These are phyloP conservation scores for Anabas testudineus DNA, from an alignment of 2,797 vertebrate species.

Conservation along the genomic window DNA sequence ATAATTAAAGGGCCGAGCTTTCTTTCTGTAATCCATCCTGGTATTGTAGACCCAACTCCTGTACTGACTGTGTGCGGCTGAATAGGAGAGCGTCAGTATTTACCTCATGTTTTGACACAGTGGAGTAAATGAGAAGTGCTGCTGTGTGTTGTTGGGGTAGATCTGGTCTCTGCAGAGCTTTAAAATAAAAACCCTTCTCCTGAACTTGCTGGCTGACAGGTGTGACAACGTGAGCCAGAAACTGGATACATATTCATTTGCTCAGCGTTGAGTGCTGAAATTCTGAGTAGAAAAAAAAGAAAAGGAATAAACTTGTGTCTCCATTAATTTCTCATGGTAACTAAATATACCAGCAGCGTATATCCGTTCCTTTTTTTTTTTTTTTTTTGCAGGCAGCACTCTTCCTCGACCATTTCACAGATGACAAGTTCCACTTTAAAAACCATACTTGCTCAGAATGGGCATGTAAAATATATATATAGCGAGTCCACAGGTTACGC, in stretches of 20 bases:
- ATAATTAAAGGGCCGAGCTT: too few relatives aligned
- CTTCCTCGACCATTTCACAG: constrained; percentile 58
- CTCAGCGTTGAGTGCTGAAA: constrained; percentile 26
- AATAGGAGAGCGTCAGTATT: constrained; percentile 1
- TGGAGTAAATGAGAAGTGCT: constrained; percentile 6
- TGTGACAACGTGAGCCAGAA: constrained; percentile 22
- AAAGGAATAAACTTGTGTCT: constrained; percentile 10
- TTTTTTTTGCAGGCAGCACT: constrained; percentile 64
- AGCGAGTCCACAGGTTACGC: constrained; percentile 48
- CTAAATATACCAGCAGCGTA: constrained; percentile 49
- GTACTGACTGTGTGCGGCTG: background rate
- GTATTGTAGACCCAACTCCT: background rate
- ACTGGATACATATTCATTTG: constrained; percentile 31
- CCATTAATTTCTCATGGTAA: constrained; percentile 70
- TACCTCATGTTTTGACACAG: constrained; percentile 8
- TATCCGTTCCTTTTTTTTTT: constrained; percentile 56
- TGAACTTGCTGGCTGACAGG: constrained; percentile 32
- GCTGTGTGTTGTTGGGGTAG: constrained; percentile 9
- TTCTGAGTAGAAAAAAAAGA: background rate
- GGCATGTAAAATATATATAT: constrained; percentile 65
- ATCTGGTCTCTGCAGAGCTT: constrained; percentile 23
- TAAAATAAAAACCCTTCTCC: constrained; percentile 23
- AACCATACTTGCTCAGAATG: constrained; percentile 54
- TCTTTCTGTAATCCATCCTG: too few relatives aligned
- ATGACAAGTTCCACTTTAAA: constrained; percentile 58